Percentiles rank a stretch among this genome's conserved stretches.
These are phyloP conservation scores for Dasysyrphus albostriatus DNA, from an alignment of 2,888 invertebrate genomes.

Conservation along the genomic window DNA sequence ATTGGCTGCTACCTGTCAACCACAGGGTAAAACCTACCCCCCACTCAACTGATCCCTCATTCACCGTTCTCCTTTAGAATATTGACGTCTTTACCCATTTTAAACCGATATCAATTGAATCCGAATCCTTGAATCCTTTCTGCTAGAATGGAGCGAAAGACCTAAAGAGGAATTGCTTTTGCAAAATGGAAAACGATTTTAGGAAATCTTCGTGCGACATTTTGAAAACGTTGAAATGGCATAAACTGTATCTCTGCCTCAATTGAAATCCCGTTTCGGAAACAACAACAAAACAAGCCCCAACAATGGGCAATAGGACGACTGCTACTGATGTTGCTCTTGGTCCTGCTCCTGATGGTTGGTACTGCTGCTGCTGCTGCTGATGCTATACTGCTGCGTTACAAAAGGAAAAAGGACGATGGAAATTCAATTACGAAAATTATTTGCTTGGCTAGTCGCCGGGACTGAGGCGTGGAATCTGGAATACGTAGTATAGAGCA, in stretches of 20 bases:
- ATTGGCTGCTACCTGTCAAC: conserved; percentile 72
- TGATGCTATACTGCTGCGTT: conserved; percentile 35
- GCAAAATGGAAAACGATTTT: conserved; percentile 63
- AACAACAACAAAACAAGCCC: conserved; percentile 19
- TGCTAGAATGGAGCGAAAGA: conserved; percentile 29
- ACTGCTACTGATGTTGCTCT: conserved; percentile 38
- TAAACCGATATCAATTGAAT: conserved; percentile 67
- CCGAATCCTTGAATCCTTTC: conserved; percentile 67
- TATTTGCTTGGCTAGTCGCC: conserved; percentile 78
- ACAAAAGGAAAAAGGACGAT: conserved; percentile 74
- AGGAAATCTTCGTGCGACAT: conserved; percentile 62
- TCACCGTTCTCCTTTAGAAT: background rate
- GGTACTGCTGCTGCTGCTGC: background rate
- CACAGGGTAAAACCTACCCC: conserved; percentile 44
- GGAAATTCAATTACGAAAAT: conserved; percentile 78
- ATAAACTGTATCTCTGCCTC: conserved; percentile 66
- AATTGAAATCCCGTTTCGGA: conserved; percentile 41
- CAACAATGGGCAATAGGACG: conserved; percentile 32
- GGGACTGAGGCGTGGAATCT: conserved; percentile 28
- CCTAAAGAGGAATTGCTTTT: conserved; percentile 58
- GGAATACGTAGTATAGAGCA: conserved; percentile 29
- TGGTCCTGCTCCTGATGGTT: background rate
- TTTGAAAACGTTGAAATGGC: conserved; percentile 37
- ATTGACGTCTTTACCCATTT: conserved; percentile 27
- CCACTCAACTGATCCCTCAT: background rate